phyloP scores from a whole-genome alignment of 2,113 vertebrate species.

The Cromileptes altivelis region DNA sequence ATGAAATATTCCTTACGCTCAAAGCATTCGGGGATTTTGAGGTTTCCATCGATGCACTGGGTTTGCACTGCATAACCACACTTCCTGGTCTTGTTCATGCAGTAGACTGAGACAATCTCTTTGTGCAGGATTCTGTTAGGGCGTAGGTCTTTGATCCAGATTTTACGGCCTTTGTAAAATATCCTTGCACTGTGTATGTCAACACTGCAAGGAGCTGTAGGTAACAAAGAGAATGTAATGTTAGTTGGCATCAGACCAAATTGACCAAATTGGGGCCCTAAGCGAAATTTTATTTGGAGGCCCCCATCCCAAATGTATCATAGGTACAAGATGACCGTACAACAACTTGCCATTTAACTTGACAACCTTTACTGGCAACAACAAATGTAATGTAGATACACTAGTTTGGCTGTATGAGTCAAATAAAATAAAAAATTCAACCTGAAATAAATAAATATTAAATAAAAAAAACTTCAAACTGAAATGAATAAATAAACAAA shows the following conservation, averaged over 20 bases:
- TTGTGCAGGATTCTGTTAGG: slow-evolving; percentile 61
- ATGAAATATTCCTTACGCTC: slow-evolving; percentile 56
- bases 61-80: slow-evolving; percentile 69
- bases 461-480: too few species aligned
- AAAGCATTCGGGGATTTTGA: slow-evolving; percentile 74
- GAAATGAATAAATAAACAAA: too few species aligned
- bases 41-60: slow-evolving; percentile 70
- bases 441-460: too few species aligned
- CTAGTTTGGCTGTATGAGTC: too few species aligned
- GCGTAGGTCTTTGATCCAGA: slow-evolving; percentile 52
- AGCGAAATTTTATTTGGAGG: too few species aligned
- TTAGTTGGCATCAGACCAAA: background rate
- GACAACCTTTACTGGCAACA: too few species aligned
- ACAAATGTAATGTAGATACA: too few species aligned
- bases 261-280: too few species aligned
- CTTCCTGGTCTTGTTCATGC: slow-evolving; percentile 46
- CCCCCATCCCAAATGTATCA: too few species aligned
- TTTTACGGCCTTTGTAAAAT: slow-evolving; percentile 59
- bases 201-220: slow-evolving; percentile 68
- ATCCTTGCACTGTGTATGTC: slow-evolving; percentile 57
- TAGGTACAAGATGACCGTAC: too few species aligned
- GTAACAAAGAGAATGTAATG: background rate
- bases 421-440: too few species aligned
- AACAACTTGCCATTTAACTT: too few species aligned
- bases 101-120: slow-evolving; percentile 72